These are phyloP conservation scores for Arvicanthis niloticus DNA, from an alignment of 2,113 vertebrate species.

Conservation along the genomic window DNA sequence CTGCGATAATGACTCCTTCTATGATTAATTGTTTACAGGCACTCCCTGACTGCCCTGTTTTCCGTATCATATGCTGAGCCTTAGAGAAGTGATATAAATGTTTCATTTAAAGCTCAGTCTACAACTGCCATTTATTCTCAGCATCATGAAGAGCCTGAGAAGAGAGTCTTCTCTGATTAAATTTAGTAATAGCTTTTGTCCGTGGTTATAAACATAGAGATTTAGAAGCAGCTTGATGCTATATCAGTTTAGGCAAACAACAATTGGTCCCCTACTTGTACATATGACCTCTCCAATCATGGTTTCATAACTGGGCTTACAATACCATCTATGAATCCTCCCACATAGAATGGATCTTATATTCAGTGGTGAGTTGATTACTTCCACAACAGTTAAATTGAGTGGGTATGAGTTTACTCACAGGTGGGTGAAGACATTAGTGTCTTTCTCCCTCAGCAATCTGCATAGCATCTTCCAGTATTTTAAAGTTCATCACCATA, in stretches of 20 bases:
- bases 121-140: not conserved
- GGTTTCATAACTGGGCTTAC: not conserved
- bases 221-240: not conserved
- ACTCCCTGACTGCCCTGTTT: too few relatives aligned
- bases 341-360: not conserved
- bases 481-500: not conserved
- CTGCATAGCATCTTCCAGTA: not conserved
- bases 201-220: not conserved
- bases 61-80: not conserved
- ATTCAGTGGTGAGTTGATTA: not conserved
- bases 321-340: not conserved
- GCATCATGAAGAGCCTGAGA: not conserved
- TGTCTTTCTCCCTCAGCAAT: not conserved
- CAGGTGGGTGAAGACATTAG: not conserved
- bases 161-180: not conserved
- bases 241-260: not conserved
- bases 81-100: not conserved
- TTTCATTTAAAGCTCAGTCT: not conserved
- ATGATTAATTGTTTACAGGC: not conserved
- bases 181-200: not conserved
- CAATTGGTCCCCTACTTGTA: not conserved
- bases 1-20: rapidly evolving
- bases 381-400: not conserved
- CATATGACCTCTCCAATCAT: not conserved
- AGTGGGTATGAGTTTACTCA: not conserved